Conservation (phyloP, 2,113 vertebrate species). For the Mastomys natalensis region DNA sequence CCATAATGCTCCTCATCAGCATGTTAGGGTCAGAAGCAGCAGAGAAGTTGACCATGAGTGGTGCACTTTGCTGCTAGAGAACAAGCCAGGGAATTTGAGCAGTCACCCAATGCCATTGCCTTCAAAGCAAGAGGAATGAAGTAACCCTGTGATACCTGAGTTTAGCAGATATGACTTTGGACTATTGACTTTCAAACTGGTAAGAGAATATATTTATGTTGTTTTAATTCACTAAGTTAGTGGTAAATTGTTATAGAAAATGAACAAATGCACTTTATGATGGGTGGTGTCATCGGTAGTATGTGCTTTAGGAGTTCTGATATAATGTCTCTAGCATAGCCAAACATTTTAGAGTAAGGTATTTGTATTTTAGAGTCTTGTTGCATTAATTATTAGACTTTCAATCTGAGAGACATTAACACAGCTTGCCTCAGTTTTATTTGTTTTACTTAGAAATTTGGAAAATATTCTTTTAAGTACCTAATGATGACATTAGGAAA, state of each 20-base stretch:
- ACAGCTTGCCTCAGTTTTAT: not conserved
- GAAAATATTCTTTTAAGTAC: not conserved
- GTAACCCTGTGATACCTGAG: not conserved
- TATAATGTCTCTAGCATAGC: not conserved
- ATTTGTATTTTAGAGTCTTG: not conserved
- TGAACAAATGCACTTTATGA: not conserved
- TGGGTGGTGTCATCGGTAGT: not conserved
- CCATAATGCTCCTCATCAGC: not conserved
- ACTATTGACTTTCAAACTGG: not conserved
- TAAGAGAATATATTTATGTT: not conserved
- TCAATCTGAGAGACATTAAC: not conserved
- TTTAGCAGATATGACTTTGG: not conserved
- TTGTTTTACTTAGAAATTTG: not conserved
- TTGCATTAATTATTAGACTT: not conserved
- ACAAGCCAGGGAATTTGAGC: not conserved
- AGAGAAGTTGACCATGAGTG: not conserved
- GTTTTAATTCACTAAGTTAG: not conserved
- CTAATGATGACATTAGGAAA: constrained; percentile 35
- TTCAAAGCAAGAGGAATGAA: not conserved
- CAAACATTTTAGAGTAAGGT: not conserved
- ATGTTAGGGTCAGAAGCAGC: not conserved
- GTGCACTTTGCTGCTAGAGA: not conserved
- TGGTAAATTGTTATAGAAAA: not conserved
- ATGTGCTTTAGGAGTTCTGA: not conserved
- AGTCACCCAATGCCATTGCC: not conserved